Evolutionary conservation across 1,140 invertebrate species (phyloP).

Genomic region (Saccostrea glomerata): DNA sequence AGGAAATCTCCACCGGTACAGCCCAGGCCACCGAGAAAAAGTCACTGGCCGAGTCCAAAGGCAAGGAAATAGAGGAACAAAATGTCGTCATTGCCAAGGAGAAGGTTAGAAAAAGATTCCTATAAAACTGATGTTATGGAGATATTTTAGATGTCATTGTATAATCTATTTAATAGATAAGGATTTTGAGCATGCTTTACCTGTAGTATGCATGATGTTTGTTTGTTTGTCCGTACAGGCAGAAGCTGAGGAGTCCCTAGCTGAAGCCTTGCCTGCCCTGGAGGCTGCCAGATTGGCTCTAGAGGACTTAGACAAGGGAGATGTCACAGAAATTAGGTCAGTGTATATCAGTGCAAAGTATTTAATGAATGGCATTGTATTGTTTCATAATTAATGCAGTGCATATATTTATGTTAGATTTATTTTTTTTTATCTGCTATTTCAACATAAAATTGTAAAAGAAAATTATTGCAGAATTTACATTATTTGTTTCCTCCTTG

Average conservation of each 20-base stretch:
- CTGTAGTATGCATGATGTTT: no score
- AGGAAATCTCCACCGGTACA: conserved; percentile 83
- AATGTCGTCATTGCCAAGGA: conserved; percentile 88
- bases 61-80: conserved; percentile 88
- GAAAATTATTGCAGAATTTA: background rate
- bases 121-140: background rate
- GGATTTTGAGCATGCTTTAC: no score
- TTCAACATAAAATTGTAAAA: no score
- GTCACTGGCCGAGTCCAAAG: conserved; percentile 86
- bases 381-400: no score
- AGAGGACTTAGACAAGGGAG: conserved; percentile 89
- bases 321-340: conserved; percentile 93
- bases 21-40: conserved; percentile 87
- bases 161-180: no score
- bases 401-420: no score
- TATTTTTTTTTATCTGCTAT: no score
- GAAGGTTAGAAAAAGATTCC: conserved; percentile 80
- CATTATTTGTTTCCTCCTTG: conserved; percentile 27
- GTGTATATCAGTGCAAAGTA: background rate
- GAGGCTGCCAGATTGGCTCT: conserved; percentile 89
- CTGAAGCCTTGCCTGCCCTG: conserved; percentile 89
- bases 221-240: conserved; percentile 63
- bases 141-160: no score
- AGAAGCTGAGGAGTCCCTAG: conserved; percentile 89
- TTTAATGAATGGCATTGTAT: no score